phyloP scores from a whole-genome alignment of 2,797 vertebrate genomes.

The Karalla daura region DNA sequence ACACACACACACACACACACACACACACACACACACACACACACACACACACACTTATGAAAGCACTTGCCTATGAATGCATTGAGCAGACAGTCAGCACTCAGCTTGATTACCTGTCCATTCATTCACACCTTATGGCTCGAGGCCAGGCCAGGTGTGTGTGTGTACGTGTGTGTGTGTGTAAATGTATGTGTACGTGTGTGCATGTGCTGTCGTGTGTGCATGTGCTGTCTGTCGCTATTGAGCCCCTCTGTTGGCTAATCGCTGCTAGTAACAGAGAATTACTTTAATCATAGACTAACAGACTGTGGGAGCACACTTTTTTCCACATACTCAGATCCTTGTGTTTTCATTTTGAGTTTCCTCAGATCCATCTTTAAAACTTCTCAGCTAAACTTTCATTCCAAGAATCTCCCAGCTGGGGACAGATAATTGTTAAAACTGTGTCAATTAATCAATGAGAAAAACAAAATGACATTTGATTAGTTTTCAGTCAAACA shows the following conservation, averaged over 20 bases:
- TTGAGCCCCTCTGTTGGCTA: slow-evolving; percentile 39
- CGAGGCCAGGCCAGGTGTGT: not conserved
- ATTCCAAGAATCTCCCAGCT: no score
- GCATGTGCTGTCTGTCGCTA: slow-evolving; percentile 5
- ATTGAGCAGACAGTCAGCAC: slow-evolving; percentile 17
- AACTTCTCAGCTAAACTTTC: no score
- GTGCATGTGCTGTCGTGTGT: slow-evolving; percentile 22
- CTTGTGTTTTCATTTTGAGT: no score
- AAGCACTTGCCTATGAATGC: not conserved
- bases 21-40: not conserved
- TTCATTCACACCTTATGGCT: slow-evolving; percentile 12
- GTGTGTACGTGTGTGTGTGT: slow-evolving; percentile 24
- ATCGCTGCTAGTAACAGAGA: slow-evolving; percentile 33
- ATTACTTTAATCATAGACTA: slow-evolving; percentile 28
- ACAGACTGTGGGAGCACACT: not conserved
- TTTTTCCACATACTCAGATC: not conserved
- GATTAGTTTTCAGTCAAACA: no score
- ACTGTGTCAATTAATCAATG: no score
- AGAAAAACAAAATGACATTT: no score
- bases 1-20: not conserved
- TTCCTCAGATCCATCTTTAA: no score
- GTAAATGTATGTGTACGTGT: slow-evolving; percentile 14
- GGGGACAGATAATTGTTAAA: no score
- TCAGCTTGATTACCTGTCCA: slow-evolving; percentile 17
- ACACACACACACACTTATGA: not conserved